Evolutionary conservation across 2,113 vertebrate genomes (phyloP).

Genomic region (Poeciliopsis prolifica): DNA sequence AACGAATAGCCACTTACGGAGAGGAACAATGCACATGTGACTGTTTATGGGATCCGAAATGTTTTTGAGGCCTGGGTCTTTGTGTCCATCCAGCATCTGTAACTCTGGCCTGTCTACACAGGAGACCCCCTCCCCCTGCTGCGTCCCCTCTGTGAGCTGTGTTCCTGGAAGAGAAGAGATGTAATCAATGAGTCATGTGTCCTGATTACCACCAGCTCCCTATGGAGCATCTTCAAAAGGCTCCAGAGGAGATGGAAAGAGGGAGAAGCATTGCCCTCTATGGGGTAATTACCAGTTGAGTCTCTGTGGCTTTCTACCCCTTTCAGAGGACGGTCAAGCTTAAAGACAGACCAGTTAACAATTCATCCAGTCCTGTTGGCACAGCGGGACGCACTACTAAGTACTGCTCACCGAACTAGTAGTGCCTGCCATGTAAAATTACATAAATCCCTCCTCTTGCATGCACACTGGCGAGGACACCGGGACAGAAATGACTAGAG

Average conservation of each 20-base stretch:
- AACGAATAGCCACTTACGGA: conserved; percentile 42
- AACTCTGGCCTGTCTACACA: conserved; percentile 28
- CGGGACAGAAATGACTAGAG: conserved; percentile 10
- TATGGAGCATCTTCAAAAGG: conserved; percentile 74
- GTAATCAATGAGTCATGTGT: conserved; percentile 77
- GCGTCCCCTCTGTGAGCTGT: conserved; percentile 47
- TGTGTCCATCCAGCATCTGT: conserved; percentile 30
- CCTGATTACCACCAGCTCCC: conserved; percentile 70
- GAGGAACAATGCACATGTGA: conserved; percentile 40
- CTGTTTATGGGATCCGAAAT: conserved; percentile 55
- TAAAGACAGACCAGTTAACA: conserved; percentile 73
- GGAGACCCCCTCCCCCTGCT: conserved; percentile 43
- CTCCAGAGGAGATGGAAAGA: conserved; percentile 52
- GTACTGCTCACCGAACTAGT: conserved; percentile 46
- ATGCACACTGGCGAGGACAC: conserved; percentile 28
- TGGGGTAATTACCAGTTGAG: conserved; percentile 74
- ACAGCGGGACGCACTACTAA: conserved; percentile 54
- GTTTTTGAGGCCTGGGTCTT: conserved; percentile 19
- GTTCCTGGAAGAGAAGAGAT: conserved; percentile 66
- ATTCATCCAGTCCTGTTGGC: conserved; percentile 63
- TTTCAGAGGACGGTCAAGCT: conserved; percentile 59
- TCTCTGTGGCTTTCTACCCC: conserved; percentile 59
- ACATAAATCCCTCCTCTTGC: conserved; percentile 48
- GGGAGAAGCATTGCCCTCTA: conserved; percentile 62
- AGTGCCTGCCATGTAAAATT: conserved; percentile 41